Evolutionary conservation across 1,140 invertebrate genomes (phyloP), one percentile per base, ranked within the genome.

Genomic region (Sarcophaga peregrina): DNA sequence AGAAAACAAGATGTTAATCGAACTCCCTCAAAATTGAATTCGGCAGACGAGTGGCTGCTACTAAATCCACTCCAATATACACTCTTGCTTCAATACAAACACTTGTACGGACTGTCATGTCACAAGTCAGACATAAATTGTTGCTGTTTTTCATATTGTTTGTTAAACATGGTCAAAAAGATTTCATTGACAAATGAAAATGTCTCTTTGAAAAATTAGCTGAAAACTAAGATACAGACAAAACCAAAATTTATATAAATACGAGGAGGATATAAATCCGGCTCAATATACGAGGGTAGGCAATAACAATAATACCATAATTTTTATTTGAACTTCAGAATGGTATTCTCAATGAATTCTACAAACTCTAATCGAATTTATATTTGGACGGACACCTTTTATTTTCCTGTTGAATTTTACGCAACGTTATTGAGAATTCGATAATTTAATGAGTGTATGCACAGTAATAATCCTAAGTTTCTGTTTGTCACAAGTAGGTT

Each of bases 121-220:
- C 25, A 37, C 25, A 37, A 37, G 25, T 4, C 25, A 37, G 25
- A 37, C 25, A 37, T 37, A 37, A 37, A 17, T 5, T n/a, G 73
- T 84, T 84, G 84, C 58, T 84, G 25, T 37, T 37, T 37, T 37
- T 37, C 25, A 75, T 82, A 46, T 45, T 84, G 81, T 78, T 17
- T 83, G 72, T 81, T 72, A 47, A 82, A 72, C 80, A 84, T 85
- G 84, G 86, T 86, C 84, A 88, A 86, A 86, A 86, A 86, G 86
- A 86, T 86, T 85, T 87, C 87, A 88, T 88, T 88, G 87, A 88
- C 87, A 88, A 88, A 88, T 88, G 86, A 84, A 88, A 88, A 88
- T 88, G 87, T 88, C 87, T 87, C 86, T 87, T 88, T 88, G 87
- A 88, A 88, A 87, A 87, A 88, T 88, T 87, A 88, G 86, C 87